phyloP scores from a whole-genome alignment of 1,140 invertebrate species.

The Propsilocerus akamusi region DNA sequence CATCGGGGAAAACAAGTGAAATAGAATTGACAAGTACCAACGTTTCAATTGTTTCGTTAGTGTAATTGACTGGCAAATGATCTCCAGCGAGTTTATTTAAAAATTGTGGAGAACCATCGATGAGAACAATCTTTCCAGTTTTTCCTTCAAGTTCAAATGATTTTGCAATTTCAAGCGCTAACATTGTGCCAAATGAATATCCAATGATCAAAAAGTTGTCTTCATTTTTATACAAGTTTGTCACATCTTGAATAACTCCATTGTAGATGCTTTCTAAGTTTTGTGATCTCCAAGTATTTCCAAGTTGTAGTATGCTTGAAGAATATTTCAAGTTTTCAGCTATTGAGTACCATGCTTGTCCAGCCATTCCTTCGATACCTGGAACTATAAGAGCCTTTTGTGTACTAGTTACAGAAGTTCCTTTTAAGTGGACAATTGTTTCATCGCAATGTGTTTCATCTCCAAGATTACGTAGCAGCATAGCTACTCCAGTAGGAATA shows the following conservation, averaged over 20 bases:
- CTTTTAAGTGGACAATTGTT: constrained; percentile 18
- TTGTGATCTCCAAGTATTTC: too few species aligned
- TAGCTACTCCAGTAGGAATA: constrained; percentile 24
- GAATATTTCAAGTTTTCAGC: constrained; percentile 11
- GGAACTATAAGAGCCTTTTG: too few species aligned
- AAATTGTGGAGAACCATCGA: constrained; percentile 37
- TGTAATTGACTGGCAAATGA: constrained; percentile 16
- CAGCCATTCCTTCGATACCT: constrained; percentile 57
- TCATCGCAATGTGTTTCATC: constrained; percentile 25
- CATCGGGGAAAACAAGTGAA: constrained; percentile 29
- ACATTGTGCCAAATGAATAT: constrained; percentile 40
- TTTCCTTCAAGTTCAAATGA: constrained; percentile 34
- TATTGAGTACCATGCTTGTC: constrained; percentile 18
- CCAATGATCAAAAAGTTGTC: too few species aligned
- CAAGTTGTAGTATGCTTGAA: constrained; percentile 14
- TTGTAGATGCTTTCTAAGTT: too few species aligned
- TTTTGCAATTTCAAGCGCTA: constrained; percentile 32
- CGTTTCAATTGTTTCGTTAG: constrained; percentile 30
- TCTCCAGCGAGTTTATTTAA: constrained; percentile 24
- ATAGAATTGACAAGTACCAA: constrained; percentile 29
- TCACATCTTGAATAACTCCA: too few species aligned
- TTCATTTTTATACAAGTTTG: too few species aligned
- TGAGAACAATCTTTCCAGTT: constrained; percentile 29
- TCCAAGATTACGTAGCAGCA: constrained; percentile 33
- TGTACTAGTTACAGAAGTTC: constrained; percentile 19